These are phyloP conservation scores for Zoanthus sansibaricus DNA, from an alignment of 92 coral and sea anemone species.

Conservation along the genomic window DNA sequence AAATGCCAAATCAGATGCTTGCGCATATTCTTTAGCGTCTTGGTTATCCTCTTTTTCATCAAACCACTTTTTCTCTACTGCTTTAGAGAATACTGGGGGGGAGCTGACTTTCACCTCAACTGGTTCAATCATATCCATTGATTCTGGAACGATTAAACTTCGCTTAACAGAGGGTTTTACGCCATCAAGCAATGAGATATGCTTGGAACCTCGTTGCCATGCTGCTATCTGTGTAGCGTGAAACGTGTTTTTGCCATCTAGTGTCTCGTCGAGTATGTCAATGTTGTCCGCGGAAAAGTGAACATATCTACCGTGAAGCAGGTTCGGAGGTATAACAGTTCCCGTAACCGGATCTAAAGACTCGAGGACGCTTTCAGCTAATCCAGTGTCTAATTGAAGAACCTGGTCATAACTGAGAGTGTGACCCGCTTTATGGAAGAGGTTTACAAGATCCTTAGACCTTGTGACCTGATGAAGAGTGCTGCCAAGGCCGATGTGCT, in stretches of 20 bases:
- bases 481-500: constrained; percentile 72
- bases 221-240: constrained; percentile 72
- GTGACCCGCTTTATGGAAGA: constrained; percentile 66
- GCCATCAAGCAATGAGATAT: constrained; percentile 17
- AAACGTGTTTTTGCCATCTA: constrained; percentile 71
- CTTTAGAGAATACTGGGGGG: constrained; percentile 51
- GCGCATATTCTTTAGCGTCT: constrained; percentile 37
- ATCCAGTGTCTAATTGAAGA: constrained; percentile 61
- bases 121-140: constrained; percentile 55
- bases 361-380: constrained; percentile 52
- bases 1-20: constrained; percentile 75
- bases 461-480: constrained; percentile 71
- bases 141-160: constrained; percentile 54
- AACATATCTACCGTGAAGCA: constrained; percentile 27
- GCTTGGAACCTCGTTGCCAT: constrained; percentile 63
- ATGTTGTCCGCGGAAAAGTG: constrained; percentile 73
- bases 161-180: constrained; percentile 46
- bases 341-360: constrained; percentile 46
- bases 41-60: constrained; percentile 46
- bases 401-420: constrained; percentile 68
- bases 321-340: constrained; percentile 60
- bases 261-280: constrained; percentile 54
- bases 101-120: constrained; percentile 36
- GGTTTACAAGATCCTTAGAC: constrained; percentile 66
- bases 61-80: constrained; percentile 61